phyloP scores from a whole-genome alignment of 1,140 invertebrate species.

The Ooceraea biroi region DNA sequence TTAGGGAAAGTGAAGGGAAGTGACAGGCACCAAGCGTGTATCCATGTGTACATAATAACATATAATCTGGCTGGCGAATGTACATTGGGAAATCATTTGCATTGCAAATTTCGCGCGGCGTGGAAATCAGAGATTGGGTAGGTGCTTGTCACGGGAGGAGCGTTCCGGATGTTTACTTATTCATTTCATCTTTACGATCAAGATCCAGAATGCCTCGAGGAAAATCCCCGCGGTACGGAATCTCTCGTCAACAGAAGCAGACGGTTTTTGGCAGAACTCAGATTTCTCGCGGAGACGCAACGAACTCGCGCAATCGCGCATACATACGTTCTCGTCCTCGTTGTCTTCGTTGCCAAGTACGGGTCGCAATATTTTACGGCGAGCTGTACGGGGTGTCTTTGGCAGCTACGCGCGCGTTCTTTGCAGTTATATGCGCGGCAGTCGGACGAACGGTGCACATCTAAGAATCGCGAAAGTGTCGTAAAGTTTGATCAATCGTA shows the following conservation, averaged over 20 bases:
- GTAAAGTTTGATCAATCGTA: constrained; percentile 70
- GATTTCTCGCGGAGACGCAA: background rate
- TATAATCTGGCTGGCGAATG: no score
- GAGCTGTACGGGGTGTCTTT: background rate
- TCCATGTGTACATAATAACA: no score
- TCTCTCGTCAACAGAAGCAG: background rate
- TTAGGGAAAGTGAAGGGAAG: no score
- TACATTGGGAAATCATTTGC: no score
- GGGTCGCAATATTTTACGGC: constrained; percentile 42
- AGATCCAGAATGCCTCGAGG: background rate
- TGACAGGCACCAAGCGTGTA: no score
- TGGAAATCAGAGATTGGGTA: no score
- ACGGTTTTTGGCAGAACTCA: constrained; percentile 1
- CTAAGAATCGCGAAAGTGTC: constrained; percentile 65
- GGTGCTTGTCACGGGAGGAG: background rate
- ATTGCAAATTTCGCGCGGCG: no score
- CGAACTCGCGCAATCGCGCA: constrained; percentile 19
- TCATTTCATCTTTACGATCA: background rate
- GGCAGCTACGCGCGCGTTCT: constrained; percentile 26
- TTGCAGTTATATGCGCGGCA: constrained; percentile 16
- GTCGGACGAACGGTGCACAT: constrained; percentile 3
- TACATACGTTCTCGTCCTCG: constrained; percentile 21
- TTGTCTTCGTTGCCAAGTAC: constrained; percentile 29
- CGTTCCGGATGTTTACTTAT: background rate
- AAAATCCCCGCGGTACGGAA: constrained; percentile 1